Evolutionary conservation across 2,888 invertebrate species (phyloP), one percentile per base, ranked within the genome.

Genomic region (Ochropleura leucogaster): DNA sequence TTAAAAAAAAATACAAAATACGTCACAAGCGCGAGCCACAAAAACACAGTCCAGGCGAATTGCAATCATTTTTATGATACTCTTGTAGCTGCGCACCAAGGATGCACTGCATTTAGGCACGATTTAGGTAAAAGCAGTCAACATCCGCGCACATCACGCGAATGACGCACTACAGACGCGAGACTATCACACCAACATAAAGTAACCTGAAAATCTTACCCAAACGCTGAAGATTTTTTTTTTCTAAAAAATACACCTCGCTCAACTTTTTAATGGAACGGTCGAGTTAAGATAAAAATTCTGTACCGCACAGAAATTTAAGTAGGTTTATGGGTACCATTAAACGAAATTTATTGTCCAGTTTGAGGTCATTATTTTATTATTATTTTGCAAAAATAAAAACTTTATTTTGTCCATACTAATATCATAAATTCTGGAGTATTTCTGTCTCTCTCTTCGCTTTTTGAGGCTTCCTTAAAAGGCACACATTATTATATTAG

Each of bases 271-370:
- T 74, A 86, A 86, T 74, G 75, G 68, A 30, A 68, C 20, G 62
- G 81, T 69, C 60, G 65, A 79, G 77, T 84, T 73, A 75, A 74
- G 82, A 82, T 82, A 86, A 82, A 85, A 79, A 76, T 76, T 74
- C 40, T 77, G 82, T 79, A 76, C 68, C 46, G 64, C 59, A 59
- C 60, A 57, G 72, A 72, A 76, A 82, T 81, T 81, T 75, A 74
- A 82, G 82, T 72, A 82, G 75, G 77, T 86, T 79, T 78, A 81
- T 70, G 80, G 72, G 70, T 49, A 20, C 76, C 77, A 80, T 84
- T 74, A 82, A 70, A 72, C 14, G 40, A 16, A 84, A 85, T 84
- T 86, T 86, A 86, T 74, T 30, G 53, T 60, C 20, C 74, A 59
- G 49, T 66, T 70, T 65, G 4, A 71, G 70, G 68, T 51, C 10